Evolutionary conservation across 1,140 invertebrate genomes (phyloP), one percentile per base, ranked within the genome.

Genomic region (Melipona quadrifasciata): DNA sequence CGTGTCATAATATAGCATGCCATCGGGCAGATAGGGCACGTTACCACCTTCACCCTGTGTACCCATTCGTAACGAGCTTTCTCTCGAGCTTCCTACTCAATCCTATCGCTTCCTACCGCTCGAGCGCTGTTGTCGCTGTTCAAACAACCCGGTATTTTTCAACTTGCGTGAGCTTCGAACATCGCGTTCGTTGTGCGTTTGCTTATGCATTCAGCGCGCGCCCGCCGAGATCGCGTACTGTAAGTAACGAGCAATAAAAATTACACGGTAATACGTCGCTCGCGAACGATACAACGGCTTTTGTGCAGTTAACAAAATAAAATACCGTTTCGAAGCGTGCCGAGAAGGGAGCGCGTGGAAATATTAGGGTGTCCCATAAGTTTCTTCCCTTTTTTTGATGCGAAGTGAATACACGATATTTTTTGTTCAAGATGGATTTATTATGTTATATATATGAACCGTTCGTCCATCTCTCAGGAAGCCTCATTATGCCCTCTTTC

Each of bases 1-100:
- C 75, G 77, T 78, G 90, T 89, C 87, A 91, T 91, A 91, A 91
- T 89, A 87, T 87, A 86, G 85, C 73, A 83, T 85, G 90, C 73
- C 77, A 57, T 65, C 68, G 70, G 71, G 58, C 73, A 82, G 86
- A 88, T 82, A 79, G 70, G 21, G 77, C n/a, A 65, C 19, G 47
- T 78, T 79, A 67, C 75, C 34, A 82, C 58, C 53, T 53, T 57
- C 64, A 57, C 53, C 58, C 51, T 70, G 21, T 27, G 24, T 68
- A 70, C 65, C 21, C 82, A 47, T 70, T 67, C 24, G 24, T 84
- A 84, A 80, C 78, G 83, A 74, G n/a, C 51, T 39, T 57, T 83
- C 68, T 31, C 61, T 51, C 55, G 4, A 58, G 5, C 17, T 61
- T n/a, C 27, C 31, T 12, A 19, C n/a, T n/a, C 39, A 47, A 47